Base-by-base conservation (phyloP, 1,140 invertebrate species). In the Maniola jurtina region DNA sequence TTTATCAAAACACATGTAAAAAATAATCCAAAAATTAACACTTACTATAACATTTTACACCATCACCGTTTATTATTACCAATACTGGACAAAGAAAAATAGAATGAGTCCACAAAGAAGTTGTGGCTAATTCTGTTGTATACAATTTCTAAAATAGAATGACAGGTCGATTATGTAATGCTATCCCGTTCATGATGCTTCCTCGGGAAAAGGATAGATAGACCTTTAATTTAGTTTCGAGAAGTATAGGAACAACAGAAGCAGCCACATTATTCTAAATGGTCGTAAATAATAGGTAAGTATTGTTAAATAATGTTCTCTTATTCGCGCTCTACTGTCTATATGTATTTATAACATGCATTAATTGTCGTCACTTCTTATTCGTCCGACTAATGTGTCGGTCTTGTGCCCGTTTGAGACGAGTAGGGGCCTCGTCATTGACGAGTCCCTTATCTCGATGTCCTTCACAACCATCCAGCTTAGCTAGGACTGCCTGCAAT, bases 351-450 rank as follows among this genome's bases (percentile, higher is more conserved):
- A 16, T 61, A 2, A 7, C 14, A 35, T 61, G 1, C 38, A 3
- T 40, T 9, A 13, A 47, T 7, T 48, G n/a, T 0, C 25, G 38
- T 54, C 68, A 83, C 68, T 85, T 85, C 54, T 80, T 85, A n/a
- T 66, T 61, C 9, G 40, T 5, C 5, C 73, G 68, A n/a, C 13
- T 50, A 7, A 62, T 15, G 13, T 73, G 67, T 13, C 79, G 79
- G 33, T 83, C 81, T 33, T 79, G 75, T 4, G 75, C 71, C 0
- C 80, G 76, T 25, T 79, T 80, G 36, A 89, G 68, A 11, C 83
- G 74, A 34, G 79, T 85, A 0, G 86, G 86, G 7, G 77, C 79
- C 50, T 88, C 86, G 16, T 89, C 83, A 47, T 54, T 75, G 55
- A 77, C 79, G 13, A 76, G 14, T 56, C 66, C 80, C 48, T 64